Percentiles rank a stretch among this genome's conserved stretches.
Conservation (phyloP, 2,797 vertebrate species). For the Halcyon badia region DNA sequence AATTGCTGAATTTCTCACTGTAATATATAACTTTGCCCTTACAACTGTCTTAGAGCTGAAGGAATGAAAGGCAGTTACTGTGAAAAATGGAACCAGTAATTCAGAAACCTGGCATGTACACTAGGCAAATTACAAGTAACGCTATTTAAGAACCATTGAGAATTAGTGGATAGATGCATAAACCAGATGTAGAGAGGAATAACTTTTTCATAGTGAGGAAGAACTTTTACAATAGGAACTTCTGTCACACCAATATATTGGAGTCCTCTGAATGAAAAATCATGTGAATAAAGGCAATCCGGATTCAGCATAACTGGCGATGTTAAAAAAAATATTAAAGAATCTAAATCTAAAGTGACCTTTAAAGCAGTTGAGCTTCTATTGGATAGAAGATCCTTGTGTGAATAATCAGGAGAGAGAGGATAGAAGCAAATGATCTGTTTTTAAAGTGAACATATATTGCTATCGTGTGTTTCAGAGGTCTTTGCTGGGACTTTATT, state of each 20-base stretch:
- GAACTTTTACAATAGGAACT: neutral
- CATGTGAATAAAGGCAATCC: neutral
- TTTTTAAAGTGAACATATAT: neutral
- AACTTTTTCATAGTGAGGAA: neutral
- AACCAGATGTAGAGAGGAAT: neutral
- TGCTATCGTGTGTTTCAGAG: neutral
- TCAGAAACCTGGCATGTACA: neutral
- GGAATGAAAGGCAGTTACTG: neutral
- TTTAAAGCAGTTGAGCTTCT: neutral
- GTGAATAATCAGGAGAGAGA: neutral
- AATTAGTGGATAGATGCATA: neutral
- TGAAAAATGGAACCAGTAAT: neutral
- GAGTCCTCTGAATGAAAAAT: neutral
- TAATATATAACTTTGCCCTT: neutral
- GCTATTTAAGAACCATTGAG: neutral
- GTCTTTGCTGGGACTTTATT: neutral
- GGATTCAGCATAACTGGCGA: neutral
- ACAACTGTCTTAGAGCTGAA: neutral
- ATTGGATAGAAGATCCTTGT: neutral
- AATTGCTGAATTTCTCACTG: neutral
- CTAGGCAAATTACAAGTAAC: neutral
- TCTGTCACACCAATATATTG: neutral
- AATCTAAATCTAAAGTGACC: neutral
- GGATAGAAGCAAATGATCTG: neutral
- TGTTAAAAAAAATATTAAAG: neutral